Percentiles rank a stretch among this genome's conserved stretches.
Evolutionary conservation across 2,113 vertebrate species (phyloP).

Genomic region (Mystacornis crossleyi): DNA sequence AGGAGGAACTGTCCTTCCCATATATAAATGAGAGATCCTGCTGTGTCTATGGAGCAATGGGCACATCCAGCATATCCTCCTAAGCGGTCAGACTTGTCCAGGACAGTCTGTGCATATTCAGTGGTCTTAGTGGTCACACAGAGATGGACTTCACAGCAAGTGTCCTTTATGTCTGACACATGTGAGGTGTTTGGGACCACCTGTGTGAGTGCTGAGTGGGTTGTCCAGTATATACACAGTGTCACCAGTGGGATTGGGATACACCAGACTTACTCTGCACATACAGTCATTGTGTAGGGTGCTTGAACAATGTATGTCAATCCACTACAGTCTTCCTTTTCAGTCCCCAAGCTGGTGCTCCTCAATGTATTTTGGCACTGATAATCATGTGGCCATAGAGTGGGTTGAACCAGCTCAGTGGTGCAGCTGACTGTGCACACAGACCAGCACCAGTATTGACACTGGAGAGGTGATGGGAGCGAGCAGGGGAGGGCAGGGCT

Average conservation of each 20-base stretch:
- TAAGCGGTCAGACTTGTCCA: not conserved
- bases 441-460: not conserved
- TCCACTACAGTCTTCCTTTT: not conserved
- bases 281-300: not conserved
- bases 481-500: not conserved
- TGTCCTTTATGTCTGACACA: not conserved
- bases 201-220: not conserved
- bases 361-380: not conserved
- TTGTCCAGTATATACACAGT: not conserved
- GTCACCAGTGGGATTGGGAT: not conserved
- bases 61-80: not conserved
- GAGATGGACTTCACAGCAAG: not conserved
- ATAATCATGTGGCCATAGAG: not conserved
- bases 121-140: not conserved
- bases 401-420: not conserved
- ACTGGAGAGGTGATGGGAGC: not conserved
- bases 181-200: not conserved
- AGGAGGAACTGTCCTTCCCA: not conserved
- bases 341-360: not conserved
- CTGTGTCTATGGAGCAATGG: not conserved
- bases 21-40: not conserved
- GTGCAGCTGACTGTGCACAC: not conserved
- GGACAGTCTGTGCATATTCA: not conserved
- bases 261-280: not conserved
- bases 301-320: not conserved